Percentiles rank a stretch among this genome's conserved stretches.
Evolutionary conservation across 2,113 vertebrate species (phyloP).

Genomic region (Azemiops feae): DNA sequence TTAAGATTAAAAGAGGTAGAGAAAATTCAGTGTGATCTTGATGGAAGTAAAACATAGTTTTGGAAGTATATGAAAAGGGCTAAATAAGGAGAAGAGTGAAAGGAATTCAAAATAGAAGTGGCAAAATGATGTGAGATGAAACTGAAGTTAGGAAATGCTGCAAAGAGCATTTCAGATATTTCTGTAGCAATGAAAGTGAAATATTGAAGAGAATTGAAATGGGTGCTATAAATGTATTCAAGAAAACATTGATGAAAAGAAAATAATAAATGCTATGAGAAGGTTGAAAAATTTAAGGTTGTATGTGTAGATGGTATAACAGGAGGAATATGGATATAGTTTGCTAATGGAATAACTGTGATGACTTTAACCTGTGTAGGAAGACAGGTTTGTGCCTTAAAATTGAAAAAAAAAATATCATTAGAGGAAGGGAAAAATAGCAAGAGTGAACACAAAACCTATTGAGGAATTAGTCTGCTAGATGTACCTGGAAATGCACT

Average conservation of each 20-base stretch:
- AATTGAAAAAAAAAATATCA: background rate
- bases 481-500: background rate
- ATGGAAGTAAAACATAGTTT: background rate
- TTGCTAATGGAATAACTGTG: background rate
- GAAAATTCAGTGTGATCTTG: background rate
- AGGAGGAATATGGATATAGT: background rate
- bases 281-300: background rate
- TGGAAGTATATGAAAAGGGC: background rate
- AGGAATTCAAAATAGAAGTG: background rate
- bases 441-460: background rate
- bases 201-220: background rate
- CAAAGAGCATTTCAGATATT: background rate
- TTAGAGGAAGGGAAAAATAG: background rate
- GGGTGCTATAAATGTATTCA: background rate
- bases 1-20: background rate
- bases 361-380: background rate
- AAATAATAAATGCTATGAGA: background rate
- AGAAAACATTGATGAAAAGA: background rate
- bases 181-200: background rate
- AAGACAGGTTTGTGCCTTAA: background rate
- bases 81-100: background rate
- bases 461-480: background rate
- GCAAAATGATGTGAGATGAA: background rate
- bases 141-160: background rate
- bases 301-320: background rate